These are phyloP conservation scores for Halisarca cf. caerulea DNA, from an alignment of 37 sponge, comb jelly and placozoan species.

Conservation along the genomic window DNA sequence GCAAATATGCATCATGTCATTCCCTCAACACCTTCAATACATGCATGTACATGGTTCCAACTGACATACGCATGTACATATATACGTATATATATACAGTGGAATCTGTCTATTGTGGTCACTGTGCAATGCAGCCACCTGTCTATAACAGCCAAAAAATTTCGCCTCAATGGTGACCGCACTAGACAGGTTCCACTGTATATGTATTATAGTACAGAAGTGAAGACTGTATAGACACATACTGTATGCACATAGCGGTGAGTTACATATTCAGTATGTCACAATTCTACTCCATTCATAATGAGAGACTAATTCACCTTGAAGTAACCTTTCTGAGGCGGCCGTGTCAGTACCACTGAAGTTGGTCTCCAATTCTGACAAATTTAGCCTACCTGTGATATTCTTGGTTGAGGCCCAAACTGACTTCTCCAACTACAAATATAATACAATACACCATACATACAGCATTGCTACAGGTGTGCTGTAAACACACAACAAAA, in stretches of 20 bases:
- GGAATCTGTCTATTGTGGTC: neutral
- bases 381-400: slow-evolving; percentile 43
- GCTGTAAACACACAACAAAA: too few relatives aligned
- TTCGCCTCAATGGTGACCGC: too few relatives aligned
- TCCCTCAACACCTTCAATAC: too few relatives aligned
- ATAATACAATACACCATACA: neutral
- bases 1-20: too few relatives aligned
- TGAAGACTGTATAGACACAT: too few relatives aligned
- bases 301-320: neutral
- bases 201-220: too few relatives aligned
- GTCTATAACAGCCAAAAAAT: too few relatives aligned
- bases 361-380: slow-evolving; percentile 43
- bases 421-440: slow-evolving; percentile 46
- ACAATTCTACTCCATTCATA: neutral
- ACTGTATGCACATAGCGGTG: neutral
- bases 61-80: neutral
- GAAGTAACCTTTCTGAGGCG: neutral
- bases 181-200: too few relatives aligned
- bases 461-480: neutral
- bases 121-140: too few relatives aligned
- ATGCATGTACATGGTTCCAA: too few relatives aligned
- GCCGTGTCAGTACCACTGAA: slow-evolving; percentile 36
- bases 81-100: neutral
- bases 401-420: slow-evolving; percentile 61
- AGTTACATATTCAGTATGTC: neutral